These are phyloP conservation scores for Grapholita molesta DNA, from an alignment of 1,140 invertebrate genomes.

Conservation along the genomic window DNA sequence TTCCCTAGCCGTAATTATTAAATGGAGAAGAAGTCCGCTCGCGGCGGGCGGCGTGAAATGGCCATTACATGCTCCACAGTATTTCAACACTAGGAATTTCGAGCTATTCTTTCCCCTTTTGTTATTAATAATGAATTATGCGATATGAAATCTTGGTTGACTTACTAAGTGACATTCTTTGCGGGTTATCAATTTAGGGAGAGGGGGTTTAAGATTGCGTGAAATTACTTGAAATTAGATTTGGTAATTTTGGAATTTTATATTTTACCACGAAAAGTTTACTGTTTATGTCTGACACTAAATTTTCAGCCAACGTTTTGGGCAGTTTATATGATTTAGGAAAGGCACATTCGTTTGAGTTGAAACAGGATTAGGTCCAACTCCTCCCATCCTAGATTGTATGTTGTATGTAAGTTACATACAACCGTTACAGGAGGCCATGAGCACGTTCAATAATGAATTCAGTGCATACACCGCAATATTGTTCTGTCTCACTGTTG, in stretches of 20 bases:
- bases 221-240: not conserved
- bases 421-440: not conserved
- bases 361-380: too few relatives aligned
- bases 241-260: not conserved
- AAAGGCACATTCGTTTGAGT: too few relatives aligned
- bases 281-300: too few relatives aligned
- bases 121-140: slow-evolving; percentile 1
- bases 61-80: slow-evolving; percentile 48
- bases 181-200: not conserved
- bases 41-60: slow-evolving; percentile 50
- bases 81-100: slow-evolving; percentile 37
- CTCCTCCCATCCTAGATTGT: not conserved
- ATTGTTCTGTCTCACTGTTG: not conserved
- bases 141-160: not conserved
- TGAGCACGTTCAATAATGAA: not conserved
- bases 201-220: not conserved
- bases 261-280: not conserved
- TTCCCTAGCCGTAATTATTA: slow-evolving; percentile 56
- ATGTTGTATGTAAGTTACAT: not conserved
- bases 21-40: slow-evolving; percentile 63
- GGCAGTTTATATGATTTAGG: too few relatives aligned
- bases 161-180: not conserved
- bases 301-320: too few relatives aligned
- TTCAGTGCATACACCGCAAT: not conserved
- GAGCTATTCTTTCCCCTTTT: slow-evolving; percentile 22